Percentiles rank a stretch among this genome's conserved stretches.
These are phyloP conservation scores for Pitta sordida DNA, from an alignment of 2,113 vertebrate genomes.

Conservation along the genomic window DNA sequence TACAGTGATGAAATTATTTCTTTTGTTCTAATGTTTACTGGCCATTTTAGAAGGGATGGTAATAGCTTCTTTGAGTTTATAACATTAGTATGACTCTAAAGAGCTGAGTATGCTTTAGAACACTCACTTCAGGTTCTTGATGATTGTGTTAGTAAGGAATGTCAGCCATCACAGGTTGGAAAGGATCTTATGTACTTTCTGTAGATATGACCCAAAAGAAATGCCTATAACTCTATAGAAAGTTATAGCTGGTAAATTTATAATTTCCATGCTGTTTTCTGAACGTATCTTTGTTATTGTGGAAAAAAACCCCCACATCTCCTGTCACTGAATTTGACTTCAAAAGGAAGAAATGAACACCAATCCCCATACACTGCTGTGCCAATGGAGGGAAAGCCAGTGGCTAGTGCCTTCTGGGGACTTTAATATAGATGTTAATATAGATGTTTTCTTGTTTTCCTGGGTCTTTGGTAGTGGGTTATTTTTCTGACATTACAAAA, in stretches of 20 bases:
- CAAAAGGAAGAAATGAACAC: not conserved
- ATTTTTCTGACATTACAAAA: not conserved
- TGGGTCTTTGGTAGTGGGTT: not conserved
- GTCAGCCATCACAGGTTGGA: not conserved
- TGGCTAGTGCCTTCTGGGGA: not conserved
- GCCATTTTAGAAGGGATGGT: not conserved
- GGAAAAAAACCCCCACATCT: rapidly evolving
- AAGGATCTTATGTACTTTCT: not conserved
- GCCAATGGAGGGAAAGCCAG: not conserved
- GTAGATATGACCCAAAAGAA: not conserved
- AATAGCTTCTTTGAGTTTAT: not conserved
- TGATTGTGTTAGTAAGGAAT: not conserved
- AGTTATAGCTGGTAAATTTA: not conserved
- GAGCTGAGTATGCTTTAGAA: not conserved
- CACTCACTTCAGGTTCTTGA: not conserved
- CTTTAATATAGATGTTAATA: not conserved
- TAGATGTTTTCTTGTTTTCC: not conserved
- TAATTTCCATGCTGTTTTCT: not conserved
- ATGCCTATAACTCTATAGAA: not conserved
- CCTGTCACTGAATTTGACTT: not conserved
- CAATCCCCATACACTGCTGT: not conserved
- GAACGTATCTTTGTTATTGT: not conserved
- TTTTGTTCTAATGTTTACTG: not conserved
- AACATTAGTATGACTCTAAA: not conserved
- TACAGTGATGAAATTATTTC: not conserved